Evolutionary conservation across 2,797 vertebrate genomes (phyloP), one percentile per base, ranked within the genome.

Genomic region (Pitangus sulphuratus): DNA sequence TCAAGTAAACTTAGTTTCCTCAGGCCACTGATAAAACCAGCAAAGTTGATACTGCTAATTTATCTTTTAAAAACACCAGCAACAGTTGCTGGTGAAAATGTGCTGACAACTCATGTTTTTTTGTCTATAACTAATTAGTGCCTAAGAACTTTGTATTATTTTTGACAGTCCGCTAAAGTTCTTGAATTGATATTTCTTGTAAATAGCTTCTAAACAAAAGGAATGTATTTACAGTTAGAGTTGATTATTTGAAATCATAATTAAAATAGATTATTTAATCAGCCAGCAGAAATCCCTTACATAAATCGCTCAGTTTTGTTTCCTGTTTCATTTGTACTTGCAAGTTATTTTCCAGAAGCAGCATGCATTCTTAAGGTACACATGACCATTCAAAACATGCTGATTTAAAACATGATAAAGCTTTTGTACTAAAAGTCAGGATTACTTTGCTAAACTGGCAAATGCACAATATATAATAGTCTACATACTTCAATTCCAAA

Each of bases 261-360:
- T 93, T 81, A 68, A 93, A 94, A 84, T 85, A 87, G 72, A 84
- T 95, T 78, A 87, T 85, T 92, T 89, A 75, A 83, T 86, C 69
- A 94, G n/a, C 19, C n/a, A 85, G 69, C 24, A 87, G 72, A 77
- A 85, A 53, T 83, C 44, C 42, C 74, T 68, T 76, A 60, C 3
- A 1, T 31, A 54, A 81, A 77, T 79, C 0, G 0, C 87, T 87
- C 30, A 5, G 17, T 87, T 89, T 82, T 50, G 51, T 56, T 85
- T 93, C 71, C 53, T 64, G 21, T 68, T 85, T 87, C 28, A 19
- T 87, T 92, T 87, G n/a, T 56, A 61, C 37, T 89, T 84, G 40
- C 61, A 64, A 68, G 54, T 35, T 81, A 26, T 76, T 84, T 90
- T 79, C 58, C 50, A 17, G n/a, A 44, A 76, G 74, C 11, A 85